Conservation (phyloP, 2,113 vertebrate genomes). For the Cairina moschata region DNA sequence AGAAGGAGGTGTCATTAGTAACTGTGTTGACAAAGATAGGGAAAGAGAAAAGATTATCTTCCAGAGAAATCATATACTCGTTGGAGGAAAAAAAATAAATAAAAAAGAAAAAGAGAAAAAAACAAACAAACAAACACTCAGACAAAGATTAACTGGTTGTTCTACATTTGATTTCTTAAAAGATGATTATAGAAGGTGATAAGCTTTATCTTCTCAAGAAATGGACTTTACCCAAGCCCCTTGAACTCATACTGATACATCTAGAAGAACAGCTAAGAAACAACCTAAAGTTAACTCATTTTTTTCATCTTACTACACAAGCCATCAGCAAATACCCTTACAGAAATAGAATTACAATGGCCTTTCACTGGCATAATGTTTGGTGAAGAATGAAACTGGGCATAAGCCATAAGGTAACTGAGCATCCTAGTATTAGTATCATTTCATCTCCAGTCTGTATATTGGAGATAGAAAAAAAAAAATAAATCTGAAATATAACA, state of each 20-base stretch:
- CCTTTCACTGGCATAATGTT: not conserved
- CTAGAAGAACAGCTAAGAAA: not conserved
- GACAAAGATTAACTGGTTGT: fast-evolving
- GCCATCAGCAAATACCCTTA: not conserved
- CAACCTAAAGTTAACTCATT: not conserved
- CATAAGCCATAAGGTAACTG: not conserved
- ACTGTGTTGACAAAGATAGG: not conserved
- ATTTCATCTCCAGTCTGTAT: not conserved
- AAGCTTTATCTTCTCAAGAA: not conserved
- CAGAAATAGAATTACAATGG: not conserved
- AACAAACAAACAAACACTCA: not conserved
- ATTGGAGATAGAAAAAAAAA: not conserved
- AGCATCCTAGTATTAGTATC: not conserved
- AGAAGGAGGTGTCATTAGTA: not conserved
- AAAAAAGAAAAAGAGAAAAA: not conserved
- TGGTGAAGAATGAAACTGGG: not conserved
- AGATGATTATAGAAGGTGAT: not conserved
- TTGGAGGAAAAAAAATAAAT: not conserved
- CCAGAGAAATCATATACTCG: not conserved
- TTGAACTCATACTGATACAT: not conserved
- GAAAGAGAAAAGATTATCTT: not conserved
- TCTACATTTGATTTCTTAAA: not conserved
- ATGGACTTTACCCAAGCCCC: not conserved
- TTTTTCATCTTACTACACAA: not conserved
- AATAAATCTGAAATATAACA: not conserved